phyloP scores from a whole-genome alignment of 2,888 invertebrate species.

The Alentia gelatinosa region DNA sequence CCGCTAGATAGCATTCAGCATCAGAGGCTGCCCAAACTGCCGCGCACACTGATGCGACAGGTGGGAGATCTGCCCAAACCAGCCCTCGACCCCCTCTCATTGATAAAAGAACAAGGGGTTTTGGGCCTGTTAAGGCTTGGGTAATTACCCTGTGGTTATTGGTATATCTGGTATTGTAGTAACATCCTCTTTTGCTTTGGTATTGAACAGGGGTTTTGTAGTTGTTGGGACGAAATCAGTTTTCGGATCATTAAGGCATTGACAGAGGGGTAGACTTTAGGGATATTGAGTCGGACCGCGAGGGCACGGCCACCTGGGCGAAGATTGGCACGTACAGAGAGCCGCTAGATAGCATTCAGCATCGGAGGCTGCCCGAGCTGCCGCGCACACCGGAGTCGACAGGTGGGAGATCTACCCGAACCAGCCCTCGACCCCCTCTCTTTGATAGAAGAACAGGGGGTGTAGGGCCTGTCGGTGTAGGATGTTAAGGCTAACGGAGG shows the following conservation, averaged over 20 bases:
- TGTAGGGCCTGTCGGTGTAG: not conserved
- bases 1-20: constrained; percentile 69
- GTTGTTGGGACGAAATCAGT: too few relatives aligned
- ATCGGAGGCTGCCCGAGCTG: constrained; percentile 77
- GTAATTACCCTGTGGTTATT: too few relatives aligned
- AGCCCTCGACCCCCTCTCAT: not conserved
- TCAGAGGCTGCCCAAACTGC: constrained; percentile 77
- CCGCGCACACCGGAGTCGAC: constrained; percentile 70
- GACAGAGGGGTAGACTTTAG: too few relatives aligned
- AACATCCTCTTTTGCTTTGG: too few relatives aligned
- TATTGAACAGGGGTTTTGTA: too few relatives aligned
- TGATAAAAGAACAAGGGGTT: not conserved
- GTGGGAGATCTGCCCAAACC: too few relatives aligned
- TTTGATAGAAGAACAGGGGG: not conserved
- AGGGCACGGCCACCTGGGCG: constrained; percentile 62
- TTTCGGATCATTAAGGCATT: too few relatives aligned
- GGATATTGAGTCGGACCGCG: constrained; percentile 76
- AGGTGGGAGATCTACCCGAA: constrained; percentile 54
- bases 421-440: not conserved
- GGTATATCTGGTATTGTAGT: too few relatives aligned
- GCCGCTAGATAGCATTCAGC: constrained; percentile 68
- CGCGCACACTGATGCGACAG: constrained; percentile 68
- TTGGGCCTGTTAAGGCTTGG: too few relatives aligned
- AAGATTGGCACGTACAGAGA: constrained; percentile 59
- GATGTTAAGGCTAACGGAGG: too few relatives aligned